Conservation (phyloP, 2,888 invertebrate genomes). For the Steinernema hermaphroditum region DNA sequence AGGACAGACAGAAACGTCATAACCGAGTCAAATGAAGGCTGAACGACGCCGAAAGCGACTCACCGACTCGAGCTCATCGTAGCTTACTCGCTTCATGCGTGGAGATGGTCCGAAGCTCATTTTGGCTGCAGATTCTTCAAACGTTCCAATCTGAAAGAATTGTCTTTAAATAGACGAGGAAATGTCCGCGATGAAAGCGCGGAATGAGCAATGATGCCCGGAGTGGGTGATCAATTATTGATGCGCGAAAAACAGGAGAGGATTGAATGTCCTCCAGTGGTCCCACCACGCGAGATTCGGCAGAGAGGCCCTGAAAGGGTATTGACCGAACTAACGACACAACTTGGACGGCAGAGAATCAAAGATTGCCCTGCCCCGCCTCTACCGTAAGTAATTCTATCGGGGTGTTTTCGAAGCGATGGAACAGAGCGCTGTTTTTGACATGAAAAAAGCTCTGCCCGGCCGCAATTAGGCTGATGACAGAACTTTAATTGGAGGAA, state of each 20-base stretch:
- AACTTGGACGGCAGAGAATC: not conserved
- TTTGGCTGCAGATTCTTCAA: not conserved
- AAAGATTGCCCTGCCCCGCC: not conserved
- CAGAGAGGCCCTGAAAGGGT: not conserved
- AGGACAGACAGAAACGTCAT: not conserved
- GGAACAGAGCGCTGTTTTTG: not conserved
- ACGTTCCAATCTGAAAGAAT: constrained; percentile 3
- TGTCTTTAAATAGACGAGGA: not conserved
- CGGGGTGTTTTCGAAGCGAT: not conserved
- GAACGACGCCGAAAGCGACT: constrained; percentile 3
- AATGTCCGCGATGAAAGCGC: not conserved
- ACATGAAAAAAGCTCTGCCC: too few species aligned
- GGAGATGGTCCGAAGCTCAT: not conserved
- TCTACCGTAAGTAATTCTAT: not conserved
- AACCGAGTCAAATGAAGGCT: not conserved
- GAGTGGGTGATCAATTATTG: not conserved
- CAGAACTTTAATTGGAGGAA: too few species aligned
- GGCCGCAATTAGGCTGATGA: too few species aligned
- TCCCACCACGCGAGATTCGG: too few species aligned
- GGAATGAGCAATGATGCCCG: not conserved
- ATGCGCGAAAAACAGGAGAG: not conserved
- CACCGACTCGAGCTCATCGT: not conserved
- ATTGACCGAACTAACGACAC: not conserved
- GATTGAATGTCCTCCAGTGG: too few species aligned
- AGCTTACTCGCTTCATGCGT: not conserved